A percentile compares a stretch with the other conserved stretches of the same genome.
phyloP scores from a whole-genome alignment of 2,888 invertebrate genomes.

The Cryptocheilus praepositus region DNA sequence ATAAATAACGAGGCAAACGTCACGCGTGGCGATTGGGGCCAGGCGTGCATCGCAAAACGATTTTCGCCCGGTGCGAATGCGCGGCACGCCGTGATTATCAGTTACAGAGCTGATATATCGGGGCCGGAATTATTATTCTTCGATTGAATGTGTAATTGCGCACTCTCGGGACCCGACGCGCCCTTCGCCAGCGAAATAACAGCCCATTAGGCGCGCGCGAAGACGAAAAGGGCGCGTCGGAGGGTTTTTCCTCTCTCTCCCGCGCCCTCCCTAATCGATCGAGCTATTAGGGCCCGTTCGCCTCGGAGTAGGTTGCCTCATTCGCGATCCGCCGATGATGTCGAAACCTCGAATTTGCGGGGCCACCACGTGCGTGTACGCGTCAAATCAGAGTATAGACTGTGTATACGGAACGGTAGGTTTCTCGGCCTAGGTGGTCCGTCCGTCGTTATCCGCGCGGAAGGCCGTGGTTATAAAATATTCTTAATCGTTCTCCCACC shows the following conservation, averaged over 20 bases:
- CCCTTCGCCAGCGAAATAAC: conserved; percentile 52
- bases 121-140: conserved; percentile 58
- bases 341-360: conserved; percentile 47
- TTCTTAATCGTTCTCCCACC: conserved; percentile 19
- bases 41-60: conserved; percentile 23
- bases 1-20: conserved; percentile 55
- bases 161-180: conserved; percentile 22
- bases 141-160: conserved; percentile 68
- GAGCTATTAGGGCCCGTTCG: conserved; percentile 45
- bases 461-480: conserved; percentile 28
- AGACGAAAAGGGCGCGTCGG: conserved; percentile 25
- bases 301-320: background rate
- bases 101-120: conserved; percentile 57
- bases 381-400: conserved; percentile 18
- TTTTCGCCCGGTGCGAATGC: conserved; percentile 6
- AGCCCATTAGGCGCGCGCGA: conserved; percentile 51
- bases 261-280: conserved; percentile 55
- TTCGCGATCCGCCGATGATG: conserved; percentile 30
- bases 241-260: conserved; percentile 34
- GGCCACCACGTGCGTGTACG: conserved; percentile 6
- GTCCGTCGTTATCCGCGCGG: conserved; percentile 35
- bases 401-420: conserved; percentile 1
- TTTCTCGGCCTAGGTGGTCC: conserved; percentile 49
- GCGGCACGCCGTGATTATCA: conserved; percentile 42
- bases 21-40: conserved; percentile 39